Evolutionary conservation across 2,888 invertebrate genomes (phyloP).

Genomic region (Meteorus cinctellus): DNA sequence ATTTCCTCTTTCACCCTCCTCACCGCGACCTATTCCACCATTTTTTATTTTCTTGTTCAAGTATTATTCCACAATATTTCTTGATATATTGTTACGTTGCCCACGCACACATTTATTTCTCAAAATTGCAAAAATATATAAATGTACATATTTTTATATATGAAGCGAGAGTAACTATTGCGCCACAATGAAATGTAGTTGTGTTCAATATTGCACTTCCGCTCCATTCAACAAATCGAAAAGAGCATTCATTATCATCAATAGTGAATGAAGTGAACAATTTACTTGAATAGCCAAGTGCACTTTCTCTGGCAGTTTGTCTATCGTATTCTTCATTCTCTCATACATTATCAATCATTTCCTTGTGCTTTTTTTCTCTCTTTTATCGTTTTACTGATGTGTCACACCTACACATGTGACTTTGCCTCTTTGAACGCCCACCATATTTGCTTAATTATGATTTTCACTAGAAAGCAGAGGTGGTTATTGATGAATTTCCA

Average conservation of each 20-base stretch:
- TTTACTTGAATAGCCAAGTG: neutral
- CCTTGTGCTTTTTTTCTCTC: neutral
- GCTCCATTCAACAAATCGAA: slow-evolving; percentile 12
- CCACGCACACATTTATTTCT: neutral
- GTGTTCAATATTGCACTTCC: neutral
- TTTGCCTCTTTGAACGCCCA: neutral
- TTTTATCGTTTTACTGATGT: neutral
- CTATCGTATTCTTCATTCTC: neutral
- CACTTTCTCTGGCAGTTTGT: neutral
- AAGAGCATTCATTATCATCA: slow-evolving; percentile 9
- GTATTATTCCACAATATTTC: neutral
- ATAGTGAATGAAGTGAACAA: slow-evolving; percentile 7
- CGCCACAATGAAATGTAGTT: neutral
- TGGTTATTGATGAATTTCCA: neutral
- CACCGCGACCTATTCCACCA: neutral
- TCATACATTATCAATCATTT: neutral
- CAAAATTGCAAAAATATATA: neutral
- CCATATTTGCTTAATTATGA: neutral
- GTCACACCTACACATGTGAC: too few species aligned
- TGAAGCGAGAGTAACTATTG: neutral
- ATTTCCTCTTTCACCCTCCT: neutral
- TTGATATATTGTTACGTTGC: neutral
- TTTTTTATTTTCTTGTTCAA: neutral
- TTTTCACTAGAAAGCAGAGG: neutral
- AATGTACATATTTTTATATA: neutral